A percentile compares a stretch with the other conserved stretches of the same genome.
Conservation (phyloP, 2,113 vertebrate genomes). For the Lethenteron camtschaticum region DNA sequence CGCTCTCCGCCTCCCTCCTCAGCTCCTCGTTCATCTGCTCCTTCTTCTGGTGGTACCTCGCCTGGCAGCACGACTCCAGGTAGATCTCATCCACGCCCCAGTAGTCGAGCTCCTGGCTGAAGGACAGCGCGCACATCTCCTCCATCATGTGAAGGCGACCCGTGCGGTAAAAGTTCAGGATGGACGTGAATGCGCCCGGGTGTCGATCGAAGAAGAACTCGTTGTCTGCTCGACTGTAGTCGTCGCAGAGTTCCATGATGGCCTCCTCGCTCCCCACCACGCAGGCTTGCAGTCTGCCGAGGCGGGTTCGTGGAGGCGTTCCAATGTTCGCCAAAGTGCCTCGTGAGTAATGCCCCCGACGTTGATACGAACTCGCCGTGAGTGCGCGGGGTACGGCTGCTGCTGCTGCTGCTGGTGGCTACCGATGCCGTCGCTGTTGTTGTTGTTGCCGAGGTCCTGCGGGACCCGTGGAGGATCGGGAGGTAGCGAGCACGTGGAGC, state of each 20-base stretch:
- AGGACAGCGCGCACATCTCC: constrained; percentile 92
- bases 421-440: constrained; percentile 47
- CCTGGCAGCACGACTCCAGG: constrained; percentile 95
- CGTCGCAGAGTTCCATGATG: constrained; percentile 81
- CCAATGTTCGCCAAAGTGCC: constrained; percentile 84
- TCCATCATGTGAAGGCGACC: constrained; percentile 99
- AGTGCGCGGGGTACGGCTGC: constrained; percentile 20
- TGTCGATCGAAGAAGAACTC: constrained; percentile 94
- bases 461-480: constrained; percentile 29
- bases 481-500: constrained; percentile 44
- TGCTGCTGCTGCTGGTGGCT: constrained; percentile 29
- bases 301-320: constrained; percentile 66
- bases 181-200: constrained; percentile 84
- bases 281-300: constrained; percentile 76
- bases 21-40: constrained; percentile 98
- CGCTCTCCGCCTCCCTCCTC: constrained; percentile 67
- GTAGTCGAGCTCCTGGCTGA: constrained; percentile 93
- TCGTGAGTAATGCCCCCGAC: constrained; percentile 84
- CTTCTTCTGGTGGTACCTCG: constrained; percentile 93
- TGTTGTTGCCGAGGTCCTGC: not conserved
- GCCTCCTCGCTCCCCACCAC: constrained; percentile 52
- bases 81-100: constrained; percentile 98
- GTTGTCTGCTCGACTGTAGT: constrained; percentile 70
- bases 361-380: constrained; percentile 60
- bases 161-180: constrained; percentile 92